phyloP scores from a whole-genome alignment of 2,888 invertebrate genomes.

The Eristalinus sepulchralis region DNA sequence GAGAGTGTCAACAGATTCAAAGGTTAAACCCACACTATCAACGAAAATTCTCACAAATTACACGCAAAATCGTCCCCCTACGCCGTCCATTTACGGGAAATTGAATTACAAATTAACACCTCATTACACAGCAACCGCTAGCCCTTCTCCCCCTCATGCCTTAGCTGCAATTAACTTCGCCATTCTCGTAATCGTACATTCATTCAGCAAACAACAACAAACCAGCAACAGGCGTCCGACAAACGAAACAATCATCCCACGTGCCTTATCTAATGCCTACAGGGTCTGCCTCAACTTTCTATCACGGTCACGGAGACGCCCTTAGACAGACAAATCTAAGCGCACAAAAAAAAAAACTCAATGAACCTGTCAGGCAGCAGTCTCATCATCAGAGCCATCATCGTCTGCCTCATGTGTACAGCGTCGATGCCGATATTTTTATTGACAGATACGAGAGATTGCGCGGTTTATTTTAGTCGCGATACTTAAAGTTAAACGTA shows the following conservation, averaged over 20 bases:
- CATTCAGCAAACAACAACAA: conserved; percentile 10
- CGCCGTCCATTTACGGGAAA: not conserved
- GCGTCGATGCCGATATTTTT: conserved; percentile 41
- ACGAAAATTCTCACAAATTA: not conserved
- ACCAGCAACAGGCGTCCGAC: not conserved
- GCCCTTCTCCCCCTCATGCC: not conserved
- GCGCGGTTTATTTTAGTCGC: conserved; percentile 47
- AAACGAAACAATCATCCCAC: conserved; percentile 36
- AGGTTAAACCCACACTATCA: not conserved
- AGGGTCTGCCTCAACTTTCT: conserved; percentile 3
- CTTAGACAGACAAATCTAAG: conserved; percentile 1
- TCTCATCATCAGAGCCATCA: not conserved
- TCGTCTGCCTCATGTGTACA: conserved; percentile 6
- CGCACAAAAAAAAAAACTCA: conserved; percentile 43
- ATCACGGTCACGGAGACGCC: conserved; percentile 10
- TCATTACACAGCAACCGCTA: conserved; percentile 31
- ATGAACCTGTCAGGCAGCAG: conserved; percentile 26
- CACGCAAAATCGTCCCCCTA: not conserved
- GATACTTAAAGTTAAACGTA: conserved; percentile 57
- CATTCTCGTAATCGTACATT: not conserved
- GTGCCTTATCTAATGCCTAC: conserved; percentile 54
- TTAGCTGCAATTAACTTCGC: conserved; percentile 1
- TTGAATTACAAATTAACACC: conserved; percentile 34
- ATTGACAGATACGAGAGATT: conserved; percentile 55
- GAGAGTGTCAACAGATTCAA: not conserved